Evolutionary conservation across 2,797 vertebrate genomes (phyloP), one percentile per base, ranked within the genome.

Genomic region (Valencia hispanica): DNA sequence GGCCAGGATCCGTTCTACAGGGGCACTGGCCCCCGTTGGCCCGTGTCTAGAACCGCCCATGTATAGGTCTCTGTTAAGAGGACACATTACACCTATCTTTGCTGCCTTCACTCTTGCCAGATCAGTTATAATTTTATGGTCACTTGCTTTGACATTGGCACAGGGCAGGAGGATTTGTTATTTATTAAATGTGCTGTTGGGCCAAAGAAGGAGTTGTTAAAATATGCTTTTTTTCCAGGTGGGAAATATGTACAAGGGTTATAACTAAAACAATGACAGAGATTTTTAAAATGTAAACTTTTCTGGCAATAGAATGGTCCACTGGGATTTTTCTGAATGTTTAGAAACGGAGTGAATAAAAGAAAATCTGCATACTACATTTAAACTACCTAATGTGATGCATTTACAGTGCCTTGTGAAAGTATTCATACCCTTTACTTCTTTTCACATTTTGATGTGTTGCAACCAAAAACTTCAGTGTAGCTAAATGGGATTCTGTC

Each of bases 71-170:
- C 43, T 41, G 32, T 36, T 30, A 70, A 55, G 57, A 39, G 73
- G 74, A 75, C 48, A 53, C 55, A 78, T 41, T 76, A 34, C 41
- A 75, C 20, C 27, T 34, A 2, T 77, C 9, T 68, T 68, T 65
- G 14, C 48, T 70, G 48, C 20, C 41, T 34, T 70, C 7, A 5
- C 47, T 36, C 20, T 51, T 70, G 30, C 47, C 47, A 70, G 9
- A 34, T 50, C 17, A 34, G 7, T 36, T 20, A 22, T 51, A 51
- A 50, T 34, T 70, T 50, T 34, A 48, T 48, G 43, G 27, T 17
- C 27, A 17, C n/a, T 32, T 9, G n/a, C 27, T 48, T 69, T 48
- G 45, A 47, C 17, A 22, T 69, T 30, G 66, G 66, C 41, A 68
- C 57, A 59, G 25, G 41, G n/a, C n/a, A 45, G 22, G 25, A 47